phyloP scores from a whole-genome alignment of 2,113 vertebrate species.

The Megalops atlanticus region DNA sequence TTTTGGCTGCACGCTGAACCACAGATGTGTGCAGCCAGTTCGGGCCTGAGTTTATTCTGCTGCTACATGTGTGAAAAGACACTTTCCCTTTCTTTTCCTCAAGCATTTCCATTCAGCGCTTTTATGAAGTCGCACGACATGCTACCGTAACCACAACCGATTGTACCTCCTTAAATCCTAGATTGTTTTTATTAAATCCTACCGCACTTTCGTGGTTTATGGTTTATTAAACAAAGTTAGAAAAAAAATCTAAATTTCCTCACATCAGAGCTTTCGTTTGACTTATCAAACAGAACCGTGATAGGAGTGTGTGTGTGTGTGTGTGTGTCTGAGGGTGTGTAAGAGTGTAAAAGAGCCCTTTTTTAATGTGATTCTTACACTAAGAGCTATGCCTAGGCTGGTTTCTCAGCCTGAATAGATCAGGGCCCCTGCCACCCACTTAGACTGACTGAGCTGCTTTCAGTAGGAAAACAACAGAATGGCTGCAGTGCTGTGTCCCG shows the following conservation, averaged over 20 bases:
- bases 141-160: background rate
- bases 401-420: background rate
- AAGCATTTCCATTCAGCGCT: background rate
- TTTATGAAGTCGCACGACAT: background rate
- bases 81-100: background rate
- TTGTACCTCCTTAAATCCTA: no score
- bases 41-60: no score
- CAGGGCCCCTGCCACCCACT: slow-evolving; percentile 8
- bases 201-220: background rate
- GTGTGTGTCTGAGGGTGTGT: background rate
- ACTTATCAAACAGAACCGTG: no score
- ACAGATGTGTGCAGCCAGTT: background rate
- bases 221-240: background rate
- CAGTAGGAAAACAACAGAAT: background rate
- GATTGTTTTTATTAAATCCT: no score
- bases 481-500: slow-evolving; percentile 17
- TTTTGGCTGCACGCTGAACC: slow-evolving; percentile 37
- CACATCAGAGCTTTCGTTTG: no score
- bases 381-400: background rate
- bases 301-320: background rate
- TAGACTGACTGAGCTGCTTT: slow-evolving; percentile 5
- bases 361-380: accelerated
- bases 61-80: background rate
- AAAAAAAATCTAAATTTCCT: no score
- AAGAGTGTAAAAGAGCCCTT: background rate